phyloP scores from a whole-genome alignment of 2,888 invertebrate species.

The Xanthia icteritia region DNA sequence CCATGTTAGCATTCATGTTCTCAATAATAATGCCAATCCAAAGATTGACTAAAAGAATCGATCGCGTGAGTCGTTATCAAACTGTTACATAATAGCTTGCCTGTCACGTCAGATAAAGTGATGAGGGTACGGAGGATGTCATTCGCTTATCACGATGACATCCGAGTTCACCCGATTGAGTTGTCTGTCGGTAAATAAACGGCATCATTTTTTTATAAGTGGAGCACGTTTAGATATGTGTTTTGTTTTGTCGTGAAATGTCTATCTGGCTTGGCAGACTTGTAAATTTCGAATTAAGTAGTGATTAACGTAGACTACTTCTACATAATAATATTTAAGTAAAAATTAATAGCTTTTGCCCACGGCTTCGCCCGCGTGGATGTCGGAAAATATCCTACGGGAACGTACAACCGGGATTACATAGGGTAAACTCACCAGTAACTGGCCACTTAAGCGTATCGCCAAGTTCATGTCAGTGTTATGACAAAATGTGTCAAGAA shows the following conservation, averaged over 20 bases:
- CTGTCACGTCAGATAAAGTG: conserved; percentile 17
- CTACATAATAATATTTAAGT: too few species aligned
- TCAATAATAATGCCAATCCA: too few species aligned
- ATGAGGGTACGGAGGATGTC: conserved; percentile 24
- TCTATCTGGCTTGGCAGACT: not conserved
- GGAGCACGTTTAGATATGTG: not conserved
- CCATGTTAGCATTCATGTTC: too few species aligned
- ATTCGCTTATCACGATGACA: conserved; percentile 28
- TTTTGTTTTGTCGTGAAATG: not conserved
- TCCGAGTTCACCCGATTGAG: conserved; percentile 30
- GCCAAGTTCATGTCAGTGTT: too few species aligned
- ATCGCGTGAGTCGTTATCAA: not conserved
- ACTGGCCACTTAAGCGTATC: too few species aligned
- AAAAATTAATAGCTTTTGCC: too few species aligned
- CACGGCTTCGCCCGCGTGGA: too few species aligned
- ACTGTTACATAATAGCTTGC: not conserved
- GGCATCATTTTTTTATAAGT: not conserved
- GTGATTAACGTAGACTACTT: not conserved
- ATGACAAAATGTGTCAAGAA: too few species aligned
- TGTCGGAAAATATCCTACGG: too few species aligned
- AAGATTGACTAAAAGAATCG: not conserved
- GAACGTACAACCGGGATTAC: too few species aligned
- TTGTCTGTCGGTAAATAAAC: not conserved
- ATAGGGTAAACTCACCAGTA: too few species aligned
- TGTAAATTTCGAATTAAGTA: not conserved